Conservation (phyloP, 2,113 vertebrate species). For the Formicarius rufipectus region DNA sequence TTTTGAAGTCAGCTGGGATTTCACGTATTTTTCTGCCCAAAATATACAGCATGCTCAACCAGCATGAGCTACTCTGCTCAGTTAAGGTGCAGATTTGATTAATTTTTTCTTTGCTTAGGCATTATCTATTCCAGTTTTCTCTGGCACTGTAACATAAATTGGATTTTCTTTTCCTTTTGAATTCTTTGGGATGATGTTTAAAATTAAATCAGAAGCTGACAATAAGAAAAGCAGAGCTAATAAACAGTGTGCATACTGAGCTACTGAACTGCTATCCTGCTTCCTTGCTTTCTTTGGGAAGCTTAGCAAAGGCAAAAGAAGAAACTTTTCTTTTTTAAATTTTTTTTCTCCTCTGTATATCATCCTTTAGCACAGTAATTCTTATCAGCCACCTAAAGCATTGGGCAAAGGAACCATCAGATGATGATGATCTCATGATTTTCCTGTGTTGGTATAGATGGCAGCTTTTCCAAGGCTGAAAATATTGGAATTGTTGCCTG, state of each 20-base stretch:
- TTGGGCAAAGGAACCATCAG: background rate
- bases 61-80: background rate
- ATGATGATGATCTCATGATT: background rate
- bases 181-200: background rate
- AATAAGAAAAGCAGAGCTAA: background rate
- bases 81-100: background rate
- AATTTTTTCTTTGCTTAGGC: background rate
- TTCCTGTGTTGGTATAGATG: background rate
- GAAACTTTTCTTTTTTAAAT: no score
- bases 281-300: background rate
- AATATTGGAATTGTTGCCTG: background rate
- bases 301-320: no score
- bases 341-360: rapidly evolving
- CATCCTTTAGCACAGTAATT: background rate
- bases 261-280: background rate
- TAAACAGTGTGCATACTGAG: background rate
- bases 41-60: background rate
- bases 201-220: background rate
- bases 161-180: background rate
- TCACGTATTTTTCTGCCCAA: background rate
- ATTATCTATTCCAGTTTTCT: background rate
- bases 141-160: background rate
- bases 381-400: background rate
- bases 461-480: rapidly evolving
- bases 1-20: background rate